A percentile compares a stretch with the other conserved stretches of the same genome.
These are phyloP conservation scores for Scomberomorus guttatus DNA, from an alignment of 2,797 vertebrate species.

Conservation along the genomic window DNA sequence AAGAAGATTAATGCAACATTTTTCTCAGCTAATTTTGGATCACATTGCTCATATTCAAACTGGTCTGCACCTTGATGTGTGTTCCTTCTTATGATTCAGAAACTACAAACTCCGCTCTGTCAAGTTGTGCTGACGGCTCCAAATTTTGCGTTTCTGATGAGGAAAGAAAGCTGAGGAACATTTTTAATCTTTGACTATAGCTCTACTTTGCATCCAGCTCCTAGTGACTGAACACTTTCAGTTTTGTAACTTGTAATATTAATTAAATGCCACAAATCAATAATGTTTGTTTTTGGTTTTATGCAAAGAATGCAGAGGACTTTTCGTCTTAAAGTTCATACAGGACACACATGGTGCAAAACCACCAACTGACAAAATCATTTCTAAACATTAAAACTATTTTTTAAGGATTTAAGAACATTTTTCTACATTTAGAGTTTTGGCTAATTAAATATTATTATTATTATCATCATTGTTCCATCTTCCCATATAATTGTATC, in stretches of 20 bases:
- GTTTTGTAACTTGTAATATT: not conserved
- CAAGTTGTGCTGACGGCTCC: not conserved
- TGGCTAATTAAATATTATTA: not conserved
- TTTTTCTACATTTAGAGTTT: not conserved
- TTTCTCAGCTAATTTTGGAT: too few species aligned
- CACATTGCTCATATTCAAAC: too few species aligned
- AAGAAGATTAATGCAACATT: not conserved
- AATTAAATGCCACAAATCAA: not conserved
- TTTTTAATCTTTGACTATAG: not conserved
- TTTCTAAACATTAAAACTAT: not conserved
- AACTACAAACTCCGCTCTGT: not conserved
- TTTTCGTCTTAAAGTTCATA: too few species aligned
- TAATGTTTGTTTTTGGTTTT: not conserved
- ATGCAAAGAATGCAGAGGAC: not conserved
- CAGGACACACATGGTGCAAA: not conserved
- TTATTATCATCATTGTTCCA: not conserved
- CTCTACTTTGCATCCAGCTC: not conserved
- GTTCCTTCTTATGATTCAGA: not conserved
- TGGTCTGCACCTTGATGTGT: not conserved
- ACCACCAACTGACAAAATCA: not conserved
- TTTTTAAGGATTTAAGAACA: too few species aligned
- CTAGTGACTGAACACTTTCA: not conserved
- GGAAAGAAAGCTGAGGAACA: not conserved
- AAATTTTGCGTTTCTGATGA: not conserved
- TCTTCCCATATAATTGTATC: not conserved